Conservation (phyloP, 2,888 invertebrate species). For the Listrodromus nycthemerus region DNA sequence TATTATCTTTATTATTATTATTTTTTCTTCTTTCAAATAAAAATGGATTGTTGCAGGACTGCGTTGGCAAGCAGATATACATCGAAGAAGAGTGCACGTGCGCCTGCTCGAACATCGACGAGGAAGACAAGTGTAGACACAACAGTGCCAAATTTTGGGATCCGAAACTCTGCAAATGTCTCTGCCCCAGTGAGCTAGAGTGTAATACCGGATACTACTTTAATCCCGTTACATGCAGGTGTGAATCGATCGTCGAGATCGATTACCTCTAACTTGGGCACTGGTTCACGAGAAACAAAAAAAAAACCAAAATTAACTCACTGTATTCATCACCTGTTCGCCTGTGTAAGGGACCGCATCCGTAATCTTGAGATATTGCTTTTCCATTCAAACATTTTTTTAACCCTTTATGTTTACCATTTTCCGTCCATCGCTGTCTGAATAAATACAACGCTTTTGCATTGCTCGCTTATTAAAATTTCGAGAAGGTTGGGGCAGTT, state of each 20-base stretch:
- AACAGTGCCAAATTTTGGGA: constrained; percentile 87
- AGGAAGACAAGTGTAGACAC: constrained; percentile 86
- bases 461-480: too few species aligned
- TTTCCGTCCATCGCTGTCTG: constrained; percentile 7
- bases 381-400: constrained; percentile 16
- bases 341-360: constrained; percentile 11
- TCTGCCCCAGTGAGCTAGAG: constrained; percentile 85
- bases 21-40: constrained; percentile 46
- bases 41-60: constrained; percentile 84
- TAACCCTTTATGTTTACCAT: not conserved
- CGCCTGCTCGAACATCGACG: constrained; percentile 87
- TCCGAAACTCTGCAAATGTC: constrained; percentile 86
- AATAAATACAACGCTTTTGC: not conserved
- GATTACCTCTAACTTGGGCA: constrained; percentile 31
- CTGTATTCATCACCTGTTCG: constrained; percentile 33
- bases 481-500: too few species aligned
- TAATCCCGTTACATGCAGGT: constrained; percentile 87
- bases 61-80: constrained; percentile 87
- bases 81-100: constrained; percentile 87
- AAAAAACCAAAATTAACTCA: constrained; percentile 28
- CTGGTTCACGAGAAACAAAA: constrained; percentile 12
- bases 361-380: constrained; percentile 3
- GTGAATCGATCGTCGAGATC: constrained; percentile 75
- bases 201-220: constrained; percentile 88
- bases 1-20: not conserved